These are phyloP conservation scores for Gonocerus acuteangulatus DNA, from an alignment of 2,888 invertebrate genomes.

Conservation along the genomic window DNA sequence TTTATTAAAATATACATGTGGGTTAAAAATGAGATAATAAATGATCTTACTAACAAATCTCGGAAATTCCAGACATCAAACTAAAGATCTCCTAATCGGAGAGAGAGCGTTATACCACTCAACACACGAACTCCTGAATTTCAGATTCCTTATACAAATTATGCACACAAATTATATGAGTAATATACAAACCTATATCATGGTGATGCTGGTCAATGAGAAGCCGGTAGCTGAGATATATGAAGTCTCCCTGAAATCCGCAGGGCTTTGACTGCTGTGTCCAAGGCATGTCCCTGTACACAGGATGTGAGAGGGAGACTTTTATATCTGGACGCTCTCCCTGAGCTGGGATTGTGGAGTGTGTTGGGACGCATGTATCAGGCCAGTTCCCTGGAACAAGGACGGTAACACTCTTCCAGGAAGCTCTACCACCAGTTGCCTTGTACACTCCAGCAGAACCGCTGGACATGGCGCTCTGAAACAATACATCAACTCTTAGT, in stretches of 20 bases:
- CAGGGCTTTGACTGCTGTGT: constrained; percentile 56
- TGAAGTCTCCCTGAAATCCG: constrained; percentile 52
- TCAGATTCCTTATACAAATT: too few species aligned
- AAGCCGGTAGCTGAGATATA: constrained; percentile 48
- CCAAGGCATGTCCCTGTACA: constrained; percentile 50
- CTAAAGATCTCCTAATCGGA: too few species aligned
- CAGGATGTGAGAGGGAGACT: constrained; percentile 48
- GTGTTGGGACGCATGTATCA: constrained; percentile 46
- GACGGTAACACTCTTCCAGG: constrained; percentile 52
- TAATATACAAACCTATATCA: constrained; percentile 43
- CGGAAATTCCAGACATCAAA: too few species aligned
- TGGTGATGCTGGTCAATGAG: constrained; percentile 41
- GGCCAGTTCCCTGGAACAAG: constrained; percentile 55
- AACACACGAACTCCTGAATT: too few species aligned
- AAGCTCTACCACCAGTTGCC: constrained; percentile 52
- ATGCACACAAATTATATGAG: too few species aligned
- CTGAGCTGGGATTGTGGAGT: constrained; percentile 44
- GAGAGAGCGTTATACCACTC: too few species aligned
- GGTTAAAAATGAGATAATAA: too few species aligned
- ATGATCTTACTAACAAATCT: too few species aligned
- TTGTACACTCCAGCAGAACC: constrained; percentile 52
- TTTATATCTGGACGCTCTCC: constrained; percentile 52
- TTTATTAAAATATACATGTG: too few species aligned
- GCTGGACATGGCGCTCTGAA: constrained; percentile 50
- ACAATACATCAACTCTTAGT: constrained; percentile 40